These are phyloP conservation scores for Megastigmus dorsalis DNA, from an alignment of 2,888 invertebrate genomes.

Conservation along the genomic window DNA sequence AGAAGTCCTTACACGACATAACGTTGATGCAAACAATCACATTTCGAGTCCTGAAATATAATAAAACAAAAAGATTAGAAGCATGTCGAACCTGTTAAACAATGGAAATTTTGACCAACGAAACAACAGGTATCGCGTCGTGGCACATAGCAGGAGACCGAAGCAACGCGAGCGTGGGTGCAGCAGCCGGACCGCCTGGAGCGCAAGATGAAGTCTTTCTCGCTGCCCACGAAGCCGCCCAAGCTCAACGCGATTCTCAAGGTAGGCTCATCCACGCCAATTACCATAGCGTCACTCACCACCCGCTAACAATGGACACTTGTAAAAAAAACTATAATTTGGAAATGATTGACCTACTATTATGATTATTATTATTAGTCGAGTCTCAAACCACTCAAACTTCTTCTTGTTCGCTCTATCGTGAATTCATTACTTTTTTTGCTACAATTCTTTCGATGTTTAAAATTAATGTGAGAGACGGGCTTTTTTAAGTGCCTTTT, in stretches of 20 bases:
- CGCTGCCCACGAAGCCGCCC: constrained; percentile 86
- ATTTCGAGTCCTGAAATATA: background rate
- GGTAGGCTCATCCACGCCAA: constrained; percentile 83
- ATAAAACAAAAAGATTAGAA: too few relatives aligned
- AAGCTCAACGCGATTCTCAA: constrained; percentile 92
- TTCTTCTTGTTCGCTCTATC: too few relatives aligned
- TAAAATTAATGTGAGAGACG: too few relatives aligned
- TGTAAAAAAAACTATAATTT: background rate
- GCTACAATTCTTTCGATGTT: too few relatives aligned
- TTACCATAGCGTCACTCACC: constrained; percentile 63
- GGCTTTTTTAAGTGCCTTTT: constrained; percentile 15
- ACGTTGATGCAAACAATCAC: background rate
- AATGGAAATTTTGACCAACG: background rate
- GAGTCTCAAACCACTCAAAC: too few relatives aligned
- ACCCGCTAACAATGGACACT: constrained; percentile 71
- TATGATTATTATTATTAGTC: too few relatives aligned
- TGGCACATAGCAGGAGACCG: constrained; percentile 89
- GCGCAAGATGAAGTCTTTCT: constrained; percentile 86
- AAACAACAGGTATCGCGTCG: constrained; percentile 82
- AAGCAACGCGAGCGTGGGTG: constrained; percentile 78
- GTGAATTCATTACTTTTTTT: too few relatives aligned
- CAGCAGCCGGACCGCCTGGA: constrained; percentile 70
- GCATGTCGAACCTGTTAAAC: constrained; percentile 14
- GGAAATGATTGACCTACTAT: too few relatives aligned
- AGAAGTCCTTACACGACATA: too few relatives aligned